Conservation (phyloP, 1,140 invertebrate species). For the Drosophila sp. region DNA sequence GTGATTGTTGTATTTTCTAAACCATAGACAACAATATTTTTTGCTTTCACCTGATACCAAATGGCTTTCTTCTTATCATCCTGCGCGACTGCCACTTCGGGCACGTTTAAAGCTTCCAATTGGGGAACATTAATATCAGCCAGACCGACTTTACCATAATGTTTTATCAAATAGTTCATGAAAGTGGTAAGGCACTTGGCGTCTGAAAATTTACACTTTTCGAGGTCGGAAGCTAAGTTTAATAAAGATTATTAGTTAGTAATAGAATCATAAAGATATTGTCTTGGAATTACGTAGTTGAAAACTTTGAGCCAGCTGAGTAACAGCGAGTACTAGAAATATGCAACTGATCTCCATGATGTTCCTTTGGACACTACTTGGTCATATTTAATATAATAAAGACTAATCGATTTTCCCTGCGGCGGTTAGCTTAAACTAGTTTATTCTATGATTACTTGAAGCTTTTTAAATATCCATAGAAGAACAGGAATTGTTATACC, state of each 20-base stretch:
- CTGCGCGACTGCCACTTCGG: background rate
- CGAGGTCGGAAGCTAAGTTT: background rate
- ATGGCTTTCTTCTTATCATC: background rate
- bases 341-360: constrained; percentile 1
- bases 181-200: background rate
- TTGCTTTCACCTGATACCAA: constrained; percentile 13
- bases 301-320: background rate
- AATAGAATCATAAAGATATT: background rate
- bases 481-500: background rate
- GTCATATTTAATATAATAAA: background rate
- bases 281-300: background rate
- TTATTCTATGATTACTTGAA: background rate
- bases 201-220: constrained; percentile 1
- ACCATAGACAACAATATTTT: background rate
- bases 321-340: background rate
- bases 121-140: background rate
- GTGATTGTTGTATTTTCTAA: background rate
- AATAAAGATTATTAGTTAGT: background rate
- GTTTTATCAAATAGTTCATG: background rate
- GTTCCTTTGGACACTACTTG: background rate
- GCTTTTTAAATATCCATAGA: background rate
- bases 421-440: background rate
- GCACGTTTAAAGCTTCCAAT: constrained; percentile 6
- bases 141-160: background rate
- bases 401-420: background rate